Percentiles rank a stretch among this genome's conserved stretches.
Conservation (phyloP, 2,113 vertebrate genomes). For the Nothocercus julius region DNA sequence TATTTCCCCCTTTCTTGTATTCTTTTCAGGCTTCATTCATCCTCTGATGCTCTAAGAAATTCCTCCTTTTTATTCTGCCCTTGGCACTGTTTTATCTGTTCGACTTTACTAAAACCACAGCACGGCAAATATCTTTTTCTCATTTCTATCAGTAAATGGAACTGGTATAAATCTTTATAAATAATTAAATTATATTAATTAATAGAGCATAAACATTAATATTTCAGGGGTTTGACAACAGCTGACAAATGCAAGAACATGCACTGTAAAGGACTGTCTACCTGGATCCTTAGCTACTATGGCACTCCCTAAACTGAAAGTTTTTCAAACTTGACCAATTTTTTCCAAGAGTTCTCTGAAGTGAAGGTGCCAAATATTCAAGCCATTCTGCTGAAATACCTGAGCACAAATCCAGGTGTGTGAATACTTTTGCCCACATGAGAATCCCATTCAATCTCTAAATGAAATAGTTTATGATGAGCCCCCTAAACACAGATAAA, state of each 20-base stretch:
- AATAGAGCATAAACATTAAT: conserved; percentile 15
- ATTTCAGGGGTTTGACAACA: conserved; percentile 22
- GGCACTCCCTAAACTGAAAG: neutral
- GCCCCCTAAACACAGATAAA: neutral
- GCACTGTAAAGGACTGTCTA: neutral
- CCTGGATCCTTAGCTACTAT: neutral
- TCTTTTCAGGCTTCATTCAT: neutral
- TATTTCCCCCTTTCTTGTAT: neutral
- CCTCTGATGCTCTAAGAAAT: neutral
- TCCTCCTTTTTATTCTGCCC: neutral
- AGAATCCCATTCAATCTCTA: neutral
- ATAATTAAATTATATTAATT: conserved; percentile 28
- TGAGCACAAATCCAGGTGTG: neutral
- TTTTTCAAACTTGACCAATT: neutral
- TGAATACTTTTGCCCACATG: neutral
- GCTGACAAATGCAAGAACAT: neutral
- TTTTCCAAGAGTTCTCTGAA: neutral
- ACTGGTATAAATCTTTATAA: neutral
- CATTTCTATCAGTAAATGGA: conserved; percentile 4
- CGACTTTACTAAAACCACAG: neutral
- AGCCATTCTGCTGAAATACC: neutral
- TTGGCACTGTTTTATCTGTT: neutral
- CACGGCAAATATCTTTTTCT: neutral
- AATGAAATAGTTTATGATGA: neutral
- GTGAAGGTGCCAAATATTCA: neutral